Evolutionary conservation across 2,113 vertebrate species (phyloP).

Genomic region (Arenaria interpres): DNA sequence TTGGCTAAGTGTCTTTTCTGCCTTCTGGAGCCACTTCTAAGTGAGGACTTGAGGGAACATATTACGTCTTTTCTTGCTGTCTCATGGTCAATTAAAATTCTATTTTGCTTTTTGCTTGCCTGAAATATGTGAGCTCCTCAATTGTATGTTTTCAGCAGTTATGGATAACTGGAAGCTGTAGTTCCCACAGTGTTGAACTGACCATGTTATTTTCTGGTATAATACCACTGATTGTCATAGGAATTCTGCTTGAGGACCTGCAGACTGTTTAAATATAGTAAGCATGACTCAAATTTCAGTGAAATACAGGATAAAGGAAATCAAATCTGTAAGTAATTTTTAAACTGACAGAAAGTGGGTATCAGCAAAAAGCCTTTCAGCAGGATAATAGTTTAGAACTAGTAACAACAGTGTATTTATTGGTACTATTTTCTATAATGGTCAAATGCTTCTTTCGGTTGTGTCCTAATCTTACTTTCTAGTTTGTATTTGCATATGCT

Average conservation of each 20-base stretch:
- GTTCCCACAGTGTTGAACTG: neutral
- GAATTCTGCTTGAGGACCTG: neutral
- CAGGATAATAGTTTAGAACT: neutral
- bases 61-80: neutral
- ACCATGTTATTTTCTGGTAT: neutral
- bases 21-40: neutral
- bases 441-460: neutral
- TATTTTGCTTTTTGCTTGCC: neutral
- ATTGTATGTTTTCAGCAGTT: neutral
- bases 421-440: neutral
- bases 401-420: neutral
- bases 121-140: neutral
- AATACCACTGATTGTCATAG: neutral
- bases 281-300: neutral
- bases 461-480: neutral
- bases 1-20: neutral
- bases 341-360: neutral
- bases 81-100: neutral
- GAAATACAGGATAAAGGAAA: neutral
- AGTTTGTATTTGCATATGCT: constrained; percentile 31
- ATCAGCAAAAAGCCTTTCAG: neutral
- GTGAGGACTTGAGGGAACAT: neutral
- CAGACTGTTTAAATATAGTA: neutral
- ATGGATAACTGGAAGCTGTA: neutral
- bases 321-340: neutral